Evolutionary conservation across 2,888 invertebrate genomes (phyloP), one percentile per base, ranked within the genome.

Genomic region (Zaprionus obscuricornis): DNA sequence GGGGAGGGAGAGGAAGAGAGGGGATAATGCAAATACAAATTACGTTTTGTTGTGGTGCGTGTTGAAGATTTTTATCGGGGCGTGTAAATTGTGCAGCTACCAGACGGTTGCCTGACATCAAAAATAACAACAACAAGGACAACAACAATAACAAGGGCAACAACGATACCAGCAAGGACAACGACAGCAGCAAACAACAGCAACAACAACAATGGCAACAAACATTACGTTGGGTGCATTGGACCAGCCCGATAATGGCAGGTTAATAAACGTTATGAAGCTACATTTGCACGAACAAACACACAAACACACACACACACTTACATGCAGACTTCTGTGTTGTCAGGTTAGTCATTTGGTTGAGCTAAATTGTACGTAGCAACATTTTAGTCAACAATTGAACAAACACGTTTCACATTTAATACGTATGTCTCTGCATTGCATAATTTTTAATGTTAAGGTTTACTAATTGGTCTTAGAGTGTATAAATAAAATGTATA

Each of bases 231-330:
- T 50, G 51, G 49, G 43, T 71, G 81, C 66, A 67, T 40, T 65
- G 57, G 58, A 43, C 42, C 39, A 43, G 47, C 60, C 46, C 63
- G 65, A 69, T 78, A 85, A 71, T 85, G 72, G 62, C 66, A 75
- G 79, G 73, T 85, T 81, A 85, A 81, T 81, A 82, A 78, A 83
- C 79, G 83, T 72, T 85, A 72, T 77, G 65, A 63, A 65, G 59
- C 65, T 67, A 60, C 78, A 67, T 57, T 74, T 51, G 52, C 55
- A 45, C 18, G 39, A 40, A 34, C 67, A 52, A 33, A 45, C 29
- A 50, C 46, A 22, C 18, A 20, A 24, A 16, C 33, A 33, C 22
- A 2, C 10, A 31, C 40, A 43, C 20, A 14, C 20, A 43, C 40
- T 2, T 18, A 26, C 16, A 7, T n/a, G 2, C 33, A 29, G 10